These are phyloP conservation scores for Virgularia gustaviana DNA, from an alignment of 92 coral and sea anemone species.

Conservation along the genomic window DNA sequence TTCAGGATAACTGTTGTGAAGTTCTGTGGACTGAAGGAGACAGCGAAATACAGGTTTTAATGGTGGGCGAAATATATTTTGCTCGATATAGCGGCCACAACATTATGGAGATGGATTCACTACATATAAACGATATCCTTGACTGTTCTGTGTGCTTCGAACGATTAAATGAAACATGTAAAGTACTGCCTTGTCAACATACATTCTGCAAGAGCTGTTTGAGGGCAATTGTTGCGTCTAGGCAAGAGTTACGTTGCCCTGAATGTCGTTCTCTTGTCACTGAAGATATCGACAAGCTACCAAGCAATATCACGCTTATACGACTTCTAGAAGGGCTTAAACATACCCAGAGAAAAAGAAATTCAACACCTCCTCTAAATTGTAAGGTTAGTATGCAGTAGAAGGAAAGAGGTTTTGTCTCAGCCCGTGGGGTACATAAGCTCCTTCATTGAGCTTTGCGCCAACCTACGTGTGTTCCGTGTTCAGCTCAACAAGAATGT, in stretches of 20 bases:
- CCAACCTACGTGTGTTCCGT: background rate
- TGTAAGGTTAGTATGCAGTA: constrained; percentile 28
- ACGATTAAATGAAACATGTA: constrained; percentile 80
- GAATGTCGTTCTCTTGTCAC: constrained; percentile 81
- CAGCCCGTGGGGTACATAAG: constrained; percentile 1
- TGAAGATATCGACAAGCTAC: constrained; percentile 73
- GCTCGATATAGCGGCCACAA: background rate
- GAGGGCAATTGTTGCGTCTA: constrained; percentile 63
- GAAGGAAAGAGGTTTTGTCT: background rate
- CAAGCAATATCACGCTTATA: constrained; percentile 75
- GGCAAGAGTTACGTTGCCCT: constrained; percentile 90
- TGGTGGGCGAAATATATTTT: background rate
- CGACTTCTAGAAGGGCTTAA: constrained; percentile 79
- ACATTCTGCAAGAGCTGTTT: constrained; percentile 87
- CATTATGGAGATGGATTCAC: constrained; percentile 56
- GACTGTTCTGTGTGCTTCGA: constrained; percentile 95
- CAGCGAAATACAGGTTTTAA: background rate
- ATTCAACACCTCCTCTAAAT: constrained; percentile 30
- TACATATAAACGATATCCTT: constrained; percentile 73
- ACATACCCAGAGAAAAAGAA: constrained; percentile 52
- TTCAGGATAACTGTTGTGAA: constrained; percentile 3
- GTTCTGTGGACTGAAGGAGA: background rate
- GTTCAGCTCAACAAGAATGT: too few relatives aligned
- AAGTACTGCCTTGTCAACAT: constrained; percentile 96
- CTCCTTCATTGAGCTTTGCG: background rate